Percentiles rank a stretch among this genome's conserved stretches.
phyloP scores from a whole-genome alignment of 2,888 invertebrate species.

The Oligia strigilis region DNA sequence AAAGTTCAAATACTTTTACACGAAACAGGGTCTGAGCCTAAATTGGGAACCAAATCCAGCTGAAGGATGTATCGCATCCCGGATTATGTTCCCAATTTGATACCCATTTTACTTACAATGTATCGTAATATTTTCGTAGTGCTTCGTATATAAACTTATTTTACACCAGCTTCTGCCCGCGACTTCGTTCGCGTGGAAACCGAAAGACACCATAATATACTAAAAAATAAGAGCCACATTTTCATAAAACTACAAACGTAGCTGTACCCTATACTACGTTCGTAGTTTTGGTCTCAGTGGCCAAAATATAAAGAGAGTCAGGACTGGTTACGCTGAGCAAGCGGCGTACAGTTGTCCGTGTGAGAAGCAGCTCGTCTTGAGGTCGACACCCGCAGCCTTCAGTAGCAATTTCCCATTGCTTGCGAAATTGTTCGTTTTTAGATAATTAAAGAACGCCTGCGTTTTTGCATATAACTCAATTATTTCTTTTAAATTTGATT shows the following conservation, averaged over 20 bases:
- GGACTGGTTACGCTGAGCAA: not conserved
- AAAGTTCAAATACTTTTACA: constrained; percentile 32
- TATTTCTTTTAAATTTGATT: no score
- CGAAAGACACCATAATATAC: not conserved
- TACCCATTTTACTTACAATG: constrained; percentile 21
- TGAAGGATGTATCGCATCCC: constrained; percentile 36
- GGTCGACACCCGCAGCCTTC: not conserved
- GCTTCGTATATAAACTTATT: not conserved
- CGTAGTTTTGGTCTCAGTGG: not conserved
- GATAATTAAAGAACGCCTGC: not conserved
- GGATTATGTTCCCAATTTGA: constrained; percentile 40
- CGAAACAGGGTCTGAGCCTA: constrained; percentile 24
- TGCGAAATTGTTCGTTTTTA: not conserved
- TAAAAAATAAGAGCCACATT: not conserved
- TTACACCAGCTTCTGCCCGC: not conserved
- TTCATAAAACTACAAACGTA: not conserved
- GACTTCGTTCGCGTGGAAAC: not conserved
- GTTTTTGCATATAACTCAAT: not conserved
- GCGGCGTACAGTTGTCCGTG: not conserved
- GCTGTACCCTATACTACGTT: not conserved
- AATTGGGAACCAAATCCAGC: constrained; percentile 47
- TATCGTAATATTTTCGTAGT: constrained; percentile 33
- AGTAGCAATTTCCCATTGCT: not conserved
- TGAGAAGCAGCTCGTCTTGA: not conserved
- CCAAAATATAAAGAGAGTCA: not conserved